Conservation (phyloP, 37 sponge, comb jelly and placozoan species). For the Spongilla lacustris region DNA sequence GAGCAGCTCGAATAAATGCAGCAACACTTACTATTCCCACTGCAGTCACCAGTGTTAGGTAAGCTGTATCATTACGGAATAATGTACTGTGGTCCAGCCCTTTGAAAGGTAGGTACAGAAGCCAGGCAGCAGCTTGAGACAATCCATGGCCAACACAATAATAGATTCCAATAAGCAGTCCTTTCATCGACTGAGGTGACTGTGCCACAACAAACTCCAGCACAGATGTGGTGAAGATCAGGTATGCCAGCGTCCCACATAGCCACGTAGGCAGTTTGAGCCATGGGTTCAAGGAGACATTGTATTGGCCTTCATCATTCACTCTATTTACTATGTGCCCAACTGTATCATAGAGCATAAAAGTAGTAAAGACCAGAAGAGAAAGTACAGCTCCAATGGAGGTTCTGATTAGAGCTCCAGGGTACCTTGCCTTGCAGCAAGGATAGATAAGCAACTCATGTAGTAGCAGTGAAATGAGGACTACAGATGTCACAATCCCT, state of each 20-base stretch:
- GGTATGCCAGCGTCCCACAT: neutral
- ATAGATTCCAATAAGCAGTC: neutral
- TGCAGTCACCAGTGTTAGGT: neutral
- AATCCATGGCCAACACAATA: neutral
- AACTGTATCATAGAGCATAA: neutral
- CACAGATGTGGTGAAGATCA: neutral
- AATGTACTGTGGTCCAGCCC: neutral
- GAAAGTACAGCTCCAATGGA: neutral
- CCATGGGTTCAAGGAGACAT: neutral
- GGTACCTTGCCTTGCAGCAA: neutral
- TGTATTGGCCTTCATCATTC: neutral
- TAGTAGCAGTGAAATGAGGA: too few species aligned
- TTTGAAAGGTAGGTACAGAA: neutral
- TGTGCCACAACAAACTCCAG: neutral
- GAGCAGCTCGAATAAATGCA: neutral
- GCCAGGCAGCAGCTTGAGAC: neutral
- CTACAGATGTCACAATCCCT: too few species aligned
- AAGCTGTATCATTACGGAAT: neutral
- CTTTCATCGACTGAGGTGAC: neutral
- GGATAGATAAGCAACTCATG: too few species aligned
- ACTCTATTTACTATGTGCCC: neutral
- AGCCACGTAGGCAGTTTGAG: neutral
- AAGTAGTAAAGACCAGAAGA: neutral
- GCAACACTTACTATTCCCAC: neutral
- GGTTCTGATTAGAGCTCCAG: neutral